Percentiles rank a stretch among this genome's conserved stretches.
Conservation (phyloP, 1,140 invertebrate species). For the Teleopsis dalmanni region DNA sequence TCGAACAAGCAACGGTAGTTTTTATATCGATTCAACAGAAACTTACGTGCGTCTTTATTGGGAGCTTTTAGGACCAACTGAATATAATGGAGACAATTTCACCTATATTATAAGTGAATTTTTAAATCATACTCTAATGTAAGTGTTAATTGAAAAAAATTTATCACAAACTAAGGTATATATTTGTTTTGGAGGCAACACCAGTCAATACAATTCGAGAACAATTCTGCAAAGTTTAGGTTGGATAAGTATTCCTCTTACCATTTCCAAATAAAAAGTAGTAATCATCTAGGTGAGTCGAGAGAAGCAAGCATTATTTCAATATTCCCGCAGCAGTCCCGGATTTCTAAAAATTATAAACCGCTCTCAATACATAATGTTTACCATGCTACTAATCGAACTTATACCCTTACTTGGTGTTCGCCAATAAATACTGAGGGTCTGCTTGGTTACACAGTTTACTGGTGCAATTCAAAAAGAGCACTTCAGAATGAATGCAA, state of each 20-base stretch:
- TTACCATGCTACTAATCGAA: constrained; percentile 28
- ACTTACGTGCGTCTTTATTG: constrained; percentile 11
- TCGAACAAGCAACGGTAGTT: constrained; percentile 6
- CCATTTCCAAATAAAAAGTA: constrained; percentile 10
- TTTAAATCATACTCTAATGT: background rate
- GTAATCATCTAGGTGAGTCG: constrained; percentile 13
- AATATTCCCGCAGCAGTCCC: constrained; percentile 3
- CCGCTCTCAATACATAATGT: constrained; percentile 26
- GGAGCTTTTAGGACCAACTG: constrained; percentile 6
- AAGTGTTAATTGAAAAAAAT: too few relatives aligned
- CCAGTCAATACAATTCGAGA: background rate
- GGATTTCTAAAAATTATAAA: constrained; percentile 8
- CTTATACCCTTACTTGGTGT: constrained; percentile 32
- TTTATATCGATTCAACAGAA: constrained; percentile 12
- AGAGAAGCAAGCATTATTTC: background rate
- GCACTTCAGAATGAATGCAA: constrained; percentile 28
- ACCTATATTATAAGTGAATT: constrained; percentile 4
- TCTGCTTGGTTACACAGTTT: constrained; percentile 31
- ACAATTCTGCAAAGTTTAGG: constrained; percentile 5
- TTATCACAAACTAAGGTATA: background rate
- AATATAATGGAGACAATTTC: constrained; percentile 13
- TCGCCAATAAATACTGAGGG: constrained; percentile 15
- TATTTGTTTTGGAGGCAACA: constrained; percentile 3
- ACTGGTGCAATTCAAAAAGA: constrained; percentile 31
- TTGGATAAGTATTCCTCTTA: constrained; percentile 6